These are phyloP conservation scores for Ursus arctos DNA, from an alignment of 2,113 vertebrate genomes.

Conservation along the genomic window DNA sequence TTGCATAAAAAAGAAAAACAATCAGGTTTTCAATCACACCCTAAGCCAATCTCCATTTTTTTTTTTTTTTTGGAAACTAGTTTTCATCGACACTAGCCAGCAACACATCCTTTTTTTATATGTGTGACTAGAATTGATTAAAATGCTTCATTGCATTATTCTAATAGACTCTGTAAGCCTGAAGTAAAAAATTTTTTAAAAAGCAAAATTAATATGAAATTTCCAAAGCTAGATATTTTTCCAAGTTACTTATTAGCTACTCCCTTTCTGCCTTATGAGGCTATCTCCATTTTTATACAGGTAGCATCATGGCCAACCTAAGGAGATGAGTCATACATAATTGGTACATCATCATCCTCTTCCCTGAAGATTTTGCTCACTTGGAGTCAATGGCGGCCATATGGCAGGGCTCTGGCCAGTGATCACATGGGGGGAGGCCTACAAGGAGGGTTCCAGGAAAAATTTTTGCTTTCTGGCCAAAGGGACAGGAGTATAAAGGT, in stretches of 20 bases:
- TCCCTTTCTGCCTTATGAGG: not conserved
- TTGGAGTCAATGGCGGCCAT: not conserved
- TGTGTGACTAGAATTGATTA: not conserved
- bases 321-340: too few species aligned
- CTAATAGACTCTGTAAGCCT: not conserved
- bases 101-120: not conserved
- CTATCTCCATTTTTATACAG: not conserved
- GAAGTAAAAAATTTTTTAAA: not conserved
- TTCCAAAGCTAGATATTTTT: not conserved
- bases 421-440: not conserved
- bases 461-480: not conserved
- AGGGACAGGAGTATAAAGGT: not conserved
- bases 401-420: not conserved
- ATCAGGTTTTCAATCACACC: slow-evolving; percentile 17
- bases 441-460: not conserved
- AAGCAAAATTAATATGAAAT: not conserved
- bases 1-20: not conserved
- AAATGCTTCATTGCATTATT: not conserved
- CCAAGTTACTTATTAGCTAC: not conserved
- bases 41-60: not conserved
- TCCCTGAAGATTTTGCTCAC: not conserved
- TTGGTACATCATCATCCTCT: too few species aligned
- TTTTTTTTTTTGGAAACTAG: not conserved
- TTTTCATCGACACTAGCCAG: slow-evolving; percentile 7
- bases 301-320: not conserved